Conservation (phyloP, 2,113 vertebrate species). For the Gasterosteus aculeatus region DNA sequence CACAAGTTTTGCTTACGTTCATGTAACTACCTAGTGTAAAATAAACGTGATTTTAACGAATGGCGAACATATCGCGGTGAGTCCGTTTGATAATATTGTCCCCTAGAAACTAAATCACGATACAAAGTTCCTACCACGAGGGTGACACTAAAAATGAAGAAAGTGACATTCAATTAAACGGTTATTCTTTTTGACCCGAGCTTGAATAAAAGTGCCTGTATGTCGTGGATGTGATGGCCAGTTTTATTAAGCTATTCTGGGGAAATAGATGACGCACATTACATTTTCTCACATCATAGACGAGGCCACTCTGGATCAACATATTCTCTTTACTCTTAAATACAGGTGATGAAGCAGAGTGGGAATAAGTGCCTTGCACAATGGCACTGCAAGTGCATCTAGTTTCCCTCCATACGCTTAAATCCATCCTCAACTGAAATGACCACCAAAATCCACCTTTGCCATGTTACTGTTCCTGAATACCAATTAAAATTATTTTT, state of each 20-base stretch:
- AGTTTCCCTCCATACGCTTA: not conserved
- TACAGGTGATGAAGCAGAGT: not conserved
- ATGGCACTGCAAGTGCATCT: not conserved
- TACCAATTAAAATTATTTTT: not conserved
- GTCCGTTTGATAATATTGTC: conserved; percentile 52
- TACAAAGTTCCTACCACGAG: conserved; percentile 19
- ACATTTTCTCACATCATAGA: not conserved
- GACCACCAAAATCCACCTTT: not conserved
- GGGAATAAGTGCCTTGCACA: not conserved
- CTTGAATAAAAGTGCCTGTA: not conserved
- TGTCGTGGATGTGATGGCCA: not conserved
- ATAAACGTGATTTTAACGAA: not conserved
- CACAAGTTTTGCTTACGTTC: not conserved
- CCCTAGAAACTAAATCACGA: conserved; percentile 38
- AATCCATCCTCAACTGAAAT: not conserved
- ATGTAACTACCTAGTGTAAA: accelerated
- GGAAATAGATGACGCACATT: not conserved
- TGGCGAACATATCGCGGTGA: too few species aligned
- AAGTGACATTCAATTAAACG: not conserved
- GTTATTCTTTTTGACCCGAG: not conserved
- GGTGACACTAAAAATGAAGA: too few species aligned
- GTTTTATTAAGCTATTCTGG: not conserved
- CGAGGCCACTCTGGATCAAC: not conserved
- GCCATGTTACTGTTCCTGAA: not conserved
- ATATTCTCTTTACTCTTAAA: not conserved